Evolutionary conservation across 2,888 invertebrate species (phyloP).

Genomic region (Rhabditophanes sp.): DNA sequence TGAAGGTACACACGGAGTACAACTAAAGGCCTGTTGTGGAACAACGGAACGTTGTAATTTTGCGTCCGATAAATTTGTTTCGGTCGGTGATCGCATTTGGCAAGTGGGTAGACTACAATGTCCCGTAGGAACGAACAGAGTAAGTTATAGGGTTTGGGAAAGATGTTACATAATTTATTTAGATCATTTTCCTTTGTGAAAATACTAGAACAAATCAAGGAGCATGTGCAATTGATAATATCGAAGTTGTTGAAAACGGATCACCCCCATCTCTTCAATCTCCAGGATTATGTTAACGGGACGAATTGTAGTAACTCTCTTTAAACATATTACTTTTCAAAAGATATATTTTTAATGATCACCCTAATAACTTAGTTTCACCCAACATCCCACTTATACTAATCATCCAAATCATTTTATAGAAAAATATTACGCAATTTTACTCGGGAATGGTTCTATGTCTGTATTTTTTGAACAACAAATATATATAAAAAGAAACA

Average conservation of each 20-base stretch:
- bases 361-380: too few relatives aligned
- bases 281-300: too few relatives aligned
- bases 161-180: slow-evolving; percentile 7
- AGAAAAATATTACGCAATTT: too few relatives aligned
- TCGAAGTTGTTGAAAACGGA: slow-evolving; percentile 32
- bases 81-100: slow-evolving; percentile 39
- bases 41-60: slow-evolving; percentile 16
- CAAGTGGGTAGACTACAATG: slow-evolving; percentile 37
- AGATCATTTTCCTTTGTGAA: slow-evolving; percentile 43
- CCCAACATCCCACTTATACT: too few relatives aligned
- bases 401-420: too few relatives aligned
- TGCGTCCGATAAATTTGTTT: slow-evolving; percentile 40
- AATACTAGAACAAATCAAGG: slow-evolving; percentile 43
- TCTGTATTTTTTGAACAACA: too few relatives aligned
- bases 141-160: slow-evolving; percentile 6
- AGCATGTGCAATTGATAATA: slow-evolving; percentile 42
- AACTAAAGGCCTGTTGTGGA: slow-evolving; percentile 34
- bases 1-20: slow-evolving; percentile 43
- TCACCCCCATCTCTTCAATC: too few relatives aligned
- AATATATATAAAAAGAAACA: too few relatives aligned
- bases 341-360: too few relatives aligned
- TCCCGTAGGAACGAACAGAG: slow-evolving; percentile 38
- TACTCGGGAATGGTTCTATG: too few relatives aligned
- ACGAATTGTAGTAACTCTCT: too few relatives aligned
- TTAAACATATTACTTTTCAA: too few relatives aligned